Base-by-base conservation (phyloP, 2,888 invertebrate species). In the Asteroscopus sphinx region DNA sequence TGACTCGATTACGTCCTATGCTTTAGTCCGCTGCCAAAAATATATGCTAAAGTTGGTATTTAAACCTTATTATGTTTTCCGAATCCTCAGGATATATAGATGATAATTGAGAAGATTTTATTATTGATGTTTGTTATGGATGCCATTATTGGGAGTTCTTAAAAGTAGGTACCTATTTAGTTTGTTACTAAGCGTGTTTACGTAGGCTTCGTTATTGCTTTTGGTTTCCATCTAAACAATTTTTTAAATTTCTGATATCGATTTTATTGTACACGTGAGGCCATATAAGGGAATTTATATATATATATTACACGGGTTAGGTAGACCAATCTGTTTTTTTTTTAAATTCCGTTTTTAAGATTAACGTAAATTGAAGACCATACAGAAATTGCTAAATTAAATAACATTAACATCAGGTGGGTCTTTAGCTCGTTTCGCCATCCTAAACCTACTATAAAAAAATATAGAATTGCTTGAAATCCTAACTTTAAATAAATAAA, bases 1-100 rank as follows among this genome's bases (percentile, higher is more conserved):
- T 86, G 86, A 89, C 70, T 90, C 86, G 87, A 79, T 77, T 72
- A 78, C 68, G 73, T 75, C 17, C 69, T 70, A 69, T 74, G 76
- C 67, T 60, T 61, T 61, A 68, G 59, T 57, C 55, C 73, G 71
- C 67, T 57, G 57, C 88, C 89, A 88, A 85, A 90, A 81, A 40
- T 6, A 15, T 83, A 90, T 91, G 90, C 73, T 77, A 90, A 91
- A 85, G 36, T 81, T 87, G 88, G 74, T 88, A 89, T 91, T 90
- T 89, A 79, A 68, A 64, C 73, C 55, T 71, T 77, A 78, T 71
- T 73, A 59, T 54, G 70, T 73, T 81, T 75, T 67, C 65, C 64
- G 69, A 76, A 76, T 80, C 79, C 76, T 79, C 81, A 77, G 74
- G 75, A 74, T 62, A 69, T 62, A 69, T 75, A 73, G 53, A 42